Evolutionary conservation across 2,113 vertebrate genomes (phyloP).

Genomic region (Elephas maximus): DNA sequence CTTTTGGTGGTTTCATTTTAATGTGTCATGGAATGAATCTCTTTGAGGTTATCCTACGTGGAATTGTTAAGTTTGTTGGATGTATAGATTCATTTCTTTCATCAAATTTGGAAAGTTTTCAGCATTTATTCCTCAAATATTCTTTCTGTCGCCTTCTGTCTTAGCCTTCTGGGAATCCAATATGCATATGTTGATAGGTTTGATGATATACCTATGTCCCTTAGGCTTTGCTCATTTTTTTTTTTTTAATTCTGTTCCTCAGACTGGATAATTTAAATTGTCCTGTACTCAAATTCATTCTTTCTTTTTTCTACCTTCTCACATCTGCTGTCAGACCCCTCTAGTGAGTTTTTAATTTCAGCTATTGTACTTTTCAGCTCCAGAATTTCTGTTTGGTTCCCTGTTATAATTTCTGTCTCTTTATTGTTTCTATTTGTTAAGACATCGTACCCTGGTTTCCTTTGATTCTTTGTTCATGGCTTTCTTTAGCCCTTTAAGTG

Average conservation of each 20-base stretch:
- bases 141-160: not conserved
- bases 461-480: too few relatives aligned
- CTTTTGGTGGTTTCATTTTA: not conserved
- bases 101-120: not conserved
- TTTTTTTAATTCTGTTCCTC: too few relatives aligned
- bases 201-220: too few relatives aligned
- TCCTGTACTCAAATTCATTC: not conserved
- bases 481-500: too few relatives aligned
- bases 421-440: too few relatives aligned
- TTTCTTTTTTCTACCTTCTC: not conserved
- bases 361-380: not conserved
- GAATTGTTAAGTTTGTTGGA: not conserved
- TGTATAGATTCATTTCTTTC: not conserved
- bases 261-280: too few relatives aligned
- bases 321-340: not conserved
- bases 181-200: not conserved
- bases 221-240: too few relatives aligned
- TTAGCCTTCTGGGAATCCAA: not conserved
- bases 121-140: not conserved
- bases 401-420: too few relatives aligned
- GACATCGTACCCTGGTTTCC: too few relatives aligned
- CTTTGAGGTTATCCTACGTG: not conserved
- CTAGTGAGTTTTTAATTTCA: too few relatives aligned
- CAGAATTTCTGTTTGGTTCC: not conserved
- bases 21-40: not conserved